phyloP scores from a whole-genome alignment of 2,113 vertebrate genomes.

The Elephas maximus region DNA sequence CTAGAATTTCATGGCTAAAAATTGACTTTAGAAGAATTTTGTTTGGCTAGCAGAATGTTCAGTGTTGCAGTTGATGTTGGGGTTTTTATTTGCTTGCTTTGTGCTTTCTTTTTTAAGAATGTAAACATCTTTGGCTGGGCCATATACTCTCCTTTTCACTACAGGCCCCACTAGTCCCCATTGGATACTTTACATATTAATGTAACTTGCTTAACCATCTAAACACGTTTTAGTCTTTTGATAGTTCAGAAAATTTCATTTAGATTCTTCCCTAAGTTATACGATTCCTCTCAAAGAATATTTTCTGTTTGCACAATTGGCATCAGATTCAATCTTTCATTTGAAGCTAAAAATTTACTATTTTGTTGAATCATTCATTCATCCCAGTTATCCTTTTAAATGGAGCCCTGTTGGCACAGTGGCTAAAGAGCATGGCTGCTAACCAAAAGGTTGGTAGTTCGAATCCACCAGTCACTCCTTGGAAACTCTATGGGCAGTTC shows the following conservation, averaged over 20 bases:
- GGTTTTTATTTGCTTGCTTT: background rate
- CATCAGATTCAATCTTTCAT: background rate
- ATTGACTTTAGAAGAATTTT: background rate
- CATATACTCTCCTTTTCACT: background rate
- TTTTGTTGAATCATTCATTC: background rate
- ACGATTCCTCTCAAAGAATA: background rate
- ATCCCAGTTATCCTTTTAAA: too few relatives aligned
- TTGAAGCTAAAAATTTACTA: background rate
- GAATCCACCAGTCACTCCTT: too few relatives aligned
- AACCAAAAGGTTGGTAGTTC: too few relatives aligned
- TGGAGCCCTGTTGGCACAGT: too few relatives aligned
- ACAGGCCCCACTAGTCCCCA: background rate
- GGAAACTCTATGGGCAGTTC: too few relatives aligned
- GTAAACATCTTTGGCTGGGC: background rate
- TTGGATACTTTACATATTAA: background rate
- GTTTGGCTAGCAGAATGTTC: background rate
- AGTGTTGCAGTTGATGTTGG: background rate
- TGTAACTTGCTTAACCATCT: background rate
- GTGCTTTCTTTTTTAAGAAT: background rate
- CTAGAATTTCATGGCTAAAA: background rate
- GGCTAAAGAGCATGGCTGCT: too few relatives aligned
- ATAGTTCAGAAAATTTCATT: background rate
- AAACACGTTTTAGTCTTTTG: background rate
- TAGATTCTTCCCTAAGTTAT: background rate
- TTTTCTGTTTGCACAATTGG: background rate